Evolutionary conservation across 2,888 invertebrate genomes (phyloP), one percentile per base, ranked within the genome.

Genomic region (Cenopis cana): DNA sequence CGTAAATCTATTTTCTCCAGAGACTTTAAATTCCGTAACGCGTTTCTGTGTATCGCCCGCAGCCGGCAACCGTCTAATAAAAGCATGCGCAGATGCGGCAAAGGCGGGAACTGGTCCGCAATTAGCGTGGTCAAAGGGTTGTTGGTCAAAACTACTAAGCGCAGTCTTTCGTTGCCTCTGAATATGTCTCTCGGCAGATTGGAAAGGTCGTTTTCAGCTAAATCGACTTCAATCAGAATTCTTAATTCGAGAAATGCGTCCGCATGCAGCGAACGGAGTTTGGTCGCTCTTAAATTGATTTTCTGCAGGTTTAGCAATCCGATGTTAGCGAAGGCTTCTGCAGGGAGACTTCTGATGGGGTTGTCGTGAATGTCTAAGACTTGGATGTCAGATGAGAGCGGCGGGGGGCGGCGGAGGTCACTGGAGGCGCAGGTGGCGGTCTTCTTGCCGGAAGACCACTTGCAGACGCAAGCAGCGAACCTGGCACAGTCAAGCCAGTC

Each of bases 381-480:
- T 95, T 97, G 82, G 92, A 95, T 89, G 75, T 94, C 94, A 11
- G 93, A 86, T 76, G 93, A 93, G 82, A 94, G 93, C 74, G 93
- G 84, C 73, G 98, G 98, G 66, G 98, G 95, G 75, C 96, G 95
- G 77, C 96, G 96, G 77, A 98, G 95, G 78, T 97, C 96, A 77
- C 97, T 96, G 82, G 97, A 96, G 75, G 96, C 95, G 90, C 98
- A 98, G 73, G 97, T 94, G 69, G 98, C 98, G 55, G 97, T 97
- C 88, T 97, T 97, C 90, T 98, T 98, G 74, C 98, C 98, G 74
- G 96, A 97, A 55, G 97, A 96, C 98, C 98, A 98, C 93, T 97
- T 98, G 94, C 98, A 98, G 82, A 96, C 95, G 88, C 98, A 98
- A 80, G 96, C 96, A 75, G 95, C 93, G 82, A 97, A 97, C 77